These are phyloP conservation scores for Glareola pratincola DNA, from an alignment of 2,113 vertebrate genomes.

Conservation along the genomic window DNA sequence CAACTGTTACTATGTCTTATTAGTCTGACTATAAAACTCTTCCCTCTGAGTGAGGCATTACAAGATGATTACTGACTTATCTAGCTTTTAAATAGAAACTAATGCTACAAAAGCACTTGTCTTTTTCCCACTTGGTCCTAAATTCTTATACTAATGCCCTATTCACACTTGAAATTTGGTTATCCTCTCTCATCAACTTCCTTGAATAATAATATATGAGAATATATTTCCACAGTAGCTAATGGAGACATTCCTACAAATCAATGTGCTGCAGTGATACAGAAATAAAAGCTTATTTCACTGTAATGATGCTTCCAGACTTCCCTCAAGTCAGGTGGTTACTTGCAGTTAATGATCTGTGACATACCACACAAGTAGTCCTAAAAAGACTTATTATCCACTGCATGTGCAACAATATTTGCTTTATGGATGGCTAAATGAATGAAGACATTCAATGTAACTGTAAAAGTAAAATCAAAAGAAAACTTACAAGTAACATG, in stretches of 20 bases:
- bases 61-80: neutral
- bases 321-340: slow-evolving; percentile 92
- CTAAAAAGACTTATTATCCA: slow-evolving; percentile 96
- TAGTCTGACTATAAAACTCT: neutral
- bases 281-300: slow-evolving; percentile 90
- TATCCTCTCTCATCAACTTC: slow-evolving; percentile 68
- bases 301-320: slow-evolving; percentile 95
- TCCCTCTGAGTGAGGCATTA: neutral
- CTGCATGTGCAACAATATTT: slow-evolving; percentile 99
- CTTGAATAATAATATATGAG: slow-evolving; percentile 69
- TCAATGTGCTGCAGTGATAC: slow-evolving; percentile 85
- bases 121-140: slow-evolving; percentile 22
- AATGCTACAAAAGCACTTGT: slow-evolving; percentile 10
- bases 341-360: slow-evolving; percentile 94
- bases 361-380: slow-evolving; percentile 99
- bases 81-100: slow-evolving; percentile 14
- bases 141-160: slow-evolving; percentile 11
- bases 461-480: slow-evolving; percentile 90
- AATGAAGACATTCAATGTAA: slow-evolving; percentile 97
- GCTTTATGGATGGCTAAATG: slow-evolving; percentile 98
- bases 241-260: slow-evolving; percentile 86
- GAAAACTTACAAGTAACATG: slow-evolving; percentile 86
- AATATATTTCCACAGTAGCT: slow-evolving; percentile 77
- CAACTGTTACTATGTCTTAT: neutral
- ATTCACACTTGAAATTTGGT: slow-evolving; percentile 42